Evolutionary conservation across 1,140 invertebrate species (phyloP).

Genomic region (Orchesella cincta): DNA sequence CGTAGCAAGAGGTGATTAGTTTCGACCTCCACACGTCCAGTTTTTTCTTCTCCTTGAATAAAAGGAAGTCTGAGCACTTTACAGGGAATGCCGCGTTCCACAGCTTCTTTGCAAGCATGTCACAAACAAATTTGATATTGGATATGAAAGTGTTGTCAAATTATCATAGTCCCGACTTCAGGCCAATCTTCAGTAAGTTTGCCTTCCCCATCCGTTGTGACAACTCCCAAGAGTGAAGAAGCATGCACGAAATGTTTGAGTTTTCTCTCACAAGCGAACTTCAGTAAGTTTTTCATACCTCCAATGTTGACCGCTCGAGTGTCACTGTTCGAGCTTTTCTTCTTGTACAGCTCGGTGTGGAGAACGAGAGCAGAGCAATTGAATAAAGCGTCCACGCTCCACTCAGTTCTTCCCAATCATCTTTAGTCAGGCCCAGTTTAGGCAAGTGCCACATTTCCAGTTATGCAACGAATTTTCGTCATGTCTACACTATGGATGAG

Average conservation of each 20-base stretch:
- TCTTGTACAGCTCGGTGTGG: background rate
- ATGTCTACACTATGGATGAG: background rate
- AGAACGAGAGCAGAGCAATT: background rate
- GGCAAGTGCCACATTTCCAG: background rate
- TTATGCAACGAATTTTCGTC: background rate
- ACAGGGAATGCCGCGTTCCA: constrained; percentile 21
- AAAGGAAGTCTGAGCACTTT: constrained; percentile 5
- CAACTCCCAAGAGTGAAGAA: background rate
- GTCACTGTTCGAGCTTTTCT: background rate
- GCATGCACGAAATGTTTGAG: background rate
- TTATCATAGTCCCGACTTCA: background rate
- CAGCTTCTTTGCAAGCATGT: background rate
- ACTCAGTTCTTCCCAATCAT: background rate
- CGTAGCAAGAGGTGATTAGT: too few species aligned
- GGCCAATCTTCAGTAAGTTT: background rate
- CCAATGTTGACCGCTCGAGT: background rate
- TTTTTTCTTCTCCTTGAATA: background rate
- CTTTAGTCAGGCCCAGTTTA: background rate
- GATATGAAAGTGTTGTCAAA: background rate
- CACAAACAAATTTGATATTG: background rate
- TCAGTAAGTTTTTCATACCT: background rate
- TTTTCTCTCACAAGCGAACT: constrained; percentile 1
- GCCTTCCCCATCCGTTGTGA: background rate
- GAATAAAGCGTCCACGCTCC: background rate
- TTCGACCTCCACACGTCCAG: too few species aligned